Base-by-base conservation (phyloP, 2,797 vertebrate species). In the Microtus obscurus region DNA sequence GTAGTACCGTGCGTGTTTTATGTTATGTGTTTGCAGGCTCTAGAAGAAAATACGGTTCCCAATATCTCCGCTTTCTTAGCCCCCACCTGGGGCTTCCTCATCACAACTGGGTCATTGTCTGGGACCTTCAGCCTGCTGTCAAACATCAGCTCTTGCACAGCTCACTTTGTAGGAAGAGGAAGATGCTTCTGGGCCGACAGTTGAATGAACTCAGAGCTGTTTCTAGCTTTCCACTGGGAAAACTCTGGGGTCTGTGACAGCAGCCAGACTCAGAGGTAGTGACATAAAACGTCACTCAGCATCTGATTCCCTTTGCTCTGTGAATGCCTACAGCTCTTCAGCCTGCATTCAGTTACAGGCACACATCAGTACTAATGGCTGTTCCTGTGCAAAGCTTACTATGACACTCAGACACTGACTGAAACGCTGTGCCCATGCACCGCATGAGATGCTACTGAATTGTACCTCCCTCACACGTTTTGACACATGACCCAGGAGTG, bases 221-320 rank as follows among this genome's bases (percentile, higher is more conserved):
- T 88, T 89, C 82, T 23, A 61, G 61, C 53, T 92, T 25, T 56
- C 25, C 16, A 34, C 45, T 69, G 63, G 63, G 27, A 37, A 78
- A 85, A 78, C 21, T 5, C 21, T 7, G 90, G 17, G 12, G 34
- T 90, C 81, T 96, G 45, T 78, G 61, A 51, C 23, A 95, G 94
- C 67, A 87, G 31, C 67, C 81, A 74, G 71, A 67, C 40, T 65
- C 87, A 59, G 67, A 94, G 23, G 77, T 63, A 61, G 37, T 65
- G 43, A 27, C 82, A n/a, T 51, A 43, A 63, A 71, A 34, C 12
- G 19, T 59, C 86, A 25, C 59, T 77, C 51, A 56, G 78, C 8
- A 0, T 21, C 27, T 37, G 79, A 17, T 51, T 79, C 59, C 82
- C 63, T 87, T 87, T 51, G 43, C 16, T 51, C 43, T 25, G 6